Conservation (phyloP, 2,797 vertebrate genomes). For the Falco biarmicus region DNA sequence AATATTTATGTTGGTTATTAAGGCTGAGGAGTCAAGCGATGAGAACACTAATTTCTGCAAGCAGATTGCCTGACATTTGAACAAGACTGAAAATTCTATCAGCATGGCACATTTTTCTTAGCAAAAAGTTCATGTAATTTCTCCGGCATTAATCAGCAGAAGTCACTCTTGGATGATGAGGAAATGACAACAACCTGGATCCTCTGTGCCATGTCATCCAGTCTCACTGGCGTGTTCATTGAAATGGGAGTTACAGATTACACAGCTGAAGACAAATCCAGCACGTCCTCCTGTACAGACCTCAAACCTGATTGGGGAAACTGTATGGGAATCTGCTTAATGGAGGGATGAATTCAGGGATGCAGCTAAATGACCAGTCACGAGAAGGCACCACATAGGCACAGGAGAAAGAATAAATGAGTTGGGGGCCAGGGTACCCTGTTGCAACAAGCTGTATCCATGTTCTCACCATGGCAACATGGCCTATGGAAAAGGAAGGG, state of each 20-base stretch:
- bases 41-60: conserved; percentile 36
- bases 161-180: background rate
- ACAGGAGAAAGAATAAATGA: background rate
- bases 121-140: conserved; percentile 39
- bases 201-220: rapidly evolving
- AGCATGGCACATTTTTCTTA: conserved; percentile 7
- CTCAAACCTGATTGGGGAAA: background rate
- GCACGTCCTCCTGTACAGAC: background rate
- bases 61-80: conserved; percentile 66
- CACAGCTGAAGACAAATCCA: background rate
- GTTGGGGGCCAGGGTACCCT: background rate
- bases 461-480: background rate
- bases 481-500: background rate
- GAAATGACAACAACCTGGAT: background rate
- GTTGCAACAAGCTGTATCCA: background rate
- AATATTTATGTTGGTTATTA: conserved; percentile 50
- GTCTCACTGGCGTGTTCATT: background rate
- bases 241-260: background rate
- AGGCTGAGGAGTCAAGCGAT: conserved; percentile 41
- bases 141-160: conserved; percentile 10
- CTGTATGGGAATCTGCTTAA: background rate
- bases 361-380: background rate
- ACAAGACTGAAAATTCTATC: conserved; percentile 43
- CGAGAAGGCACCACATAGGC: rapidly evolving
- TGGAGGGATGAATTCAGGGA: background rate